A percentile compares a stretch with the other conserved stretches of the same genome.
phyloP scores from a whole-genome alignment of 92 coral and sea anemone species.

The Blastomussa wellsi region DNA sequence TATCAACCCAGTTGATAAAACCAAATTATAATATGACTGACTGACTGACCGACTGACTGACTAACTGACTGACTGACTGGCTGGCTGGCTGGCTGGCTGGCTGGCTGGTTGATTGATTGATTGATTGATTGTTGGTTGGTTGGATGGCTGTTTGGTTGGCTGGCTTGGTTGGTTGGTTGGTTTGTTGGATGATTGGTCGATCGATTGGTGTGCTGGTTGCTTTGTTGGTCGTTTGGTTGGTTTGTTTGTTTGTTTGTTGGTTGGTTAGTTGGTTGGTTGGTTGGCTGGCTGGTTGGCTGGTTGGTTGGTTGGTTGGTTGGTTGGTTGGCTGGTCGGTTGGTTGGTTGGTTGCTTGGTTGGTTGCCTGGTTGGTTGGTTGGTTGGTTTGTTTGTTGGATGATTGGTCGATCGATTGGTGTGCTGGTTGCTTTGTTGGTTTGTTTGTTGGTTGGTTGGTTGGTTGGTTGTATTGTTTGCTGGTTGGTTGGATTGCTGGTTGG shows the following conservation, averaged over 20 bases:
- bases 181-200: not conserved
- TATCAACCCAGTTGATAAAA: too few relatives aligned
- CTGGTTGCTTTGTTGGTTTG: too few relatives aligned
- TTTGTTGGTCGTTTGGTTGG: not conserved
- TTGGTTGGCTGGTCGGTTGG: not conserved
- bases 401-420: not conserved
- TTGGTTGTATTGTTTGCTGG: too few relatives aligned
- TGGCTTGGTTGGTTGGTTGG: not conserved
- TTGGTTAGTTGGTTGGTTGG: not conserved
- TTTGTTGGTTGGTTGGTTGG: too few relatives aligned
- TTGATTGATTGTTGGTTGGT: too few relatives aligned
- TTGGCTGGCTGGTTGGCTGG: not conserved
- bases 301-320: not conserved
- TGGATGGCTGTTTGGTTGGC: not conserved
- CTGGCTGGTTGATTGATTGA: not conserved
- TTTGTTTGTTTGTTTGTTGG: not conserved
- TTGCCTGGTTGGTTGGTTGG: too few relatives aligned
- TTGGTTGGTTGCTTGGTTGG: too few relatives aligned
- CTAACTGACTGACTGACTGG: not conserved
- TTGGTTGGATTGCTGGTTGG: too few relatives aligned
- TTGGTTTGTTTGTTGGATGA: not conserved
- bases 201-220: not conserved
- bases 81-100: too few relatives aligned
- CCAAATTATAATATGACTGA: too few relatives aligned
- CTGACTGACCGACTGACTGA: too few relatives aligned